Evolutionary conservation across 2,113 vertebrate species (phyloP).

Genomic region (Anolis carolinensis): DNA sequence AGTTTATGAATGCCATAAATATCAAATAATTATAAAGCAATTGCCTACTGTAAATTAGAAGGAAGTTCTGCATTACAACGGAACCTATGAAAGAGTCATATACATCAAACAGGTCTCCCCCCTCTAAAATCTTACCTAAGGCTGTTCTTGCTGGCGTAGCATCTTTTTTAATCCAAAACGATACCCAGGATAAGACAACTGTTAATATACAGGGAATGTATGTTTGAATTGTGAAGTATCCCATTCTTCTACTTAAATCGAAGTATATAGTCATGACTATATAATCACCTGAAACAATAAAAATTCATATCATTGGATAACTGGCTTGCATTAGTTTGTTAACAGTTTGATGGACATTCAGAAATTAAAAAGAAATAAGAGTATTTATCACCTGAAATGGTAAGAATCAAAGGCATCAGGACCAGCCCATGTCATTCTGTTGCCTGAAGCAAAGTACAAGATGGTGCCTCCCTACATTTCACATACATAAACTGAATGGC

Average conservation of each 20-base stretch:
- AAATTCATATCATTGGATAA: constrained; percentile 1
- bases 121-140: constrained; percentile 80
- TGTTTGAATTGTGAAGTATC: constrained; percentile 97
- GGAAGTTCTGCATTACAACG: neutral
- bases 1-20: neutral
- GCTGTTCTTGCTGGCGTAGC: constrained; percentile 95
- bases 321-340: neutral
- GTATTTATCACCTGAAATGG: neutral
- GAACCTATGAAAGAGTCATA: neutral
- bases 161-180: constrained; percentile 98
- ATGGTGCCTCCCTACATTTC: too few species aligned
- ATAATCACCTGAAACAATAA: constrained; percentile 86
- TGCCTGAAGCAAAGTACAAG: too few species aligned
- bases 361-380: neutral
- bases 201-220: constrained; percentile 98
- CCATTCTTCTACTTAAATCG: constrained; percentile 94
- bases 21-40: neutral
- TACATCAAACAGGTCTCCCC: neutral
- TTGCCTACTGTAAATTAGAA: neutral
- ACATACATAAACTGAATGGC: too few species aligned
- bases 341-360: neutral
- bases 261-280: constrained; percentile 97
- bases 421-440: too few species aligned
- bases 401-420: neutral
- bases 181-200: constrained; percentile 97